Conservation (phyloP, 2,113 vertebrate species). For the Phycodurus eques region DNA sequence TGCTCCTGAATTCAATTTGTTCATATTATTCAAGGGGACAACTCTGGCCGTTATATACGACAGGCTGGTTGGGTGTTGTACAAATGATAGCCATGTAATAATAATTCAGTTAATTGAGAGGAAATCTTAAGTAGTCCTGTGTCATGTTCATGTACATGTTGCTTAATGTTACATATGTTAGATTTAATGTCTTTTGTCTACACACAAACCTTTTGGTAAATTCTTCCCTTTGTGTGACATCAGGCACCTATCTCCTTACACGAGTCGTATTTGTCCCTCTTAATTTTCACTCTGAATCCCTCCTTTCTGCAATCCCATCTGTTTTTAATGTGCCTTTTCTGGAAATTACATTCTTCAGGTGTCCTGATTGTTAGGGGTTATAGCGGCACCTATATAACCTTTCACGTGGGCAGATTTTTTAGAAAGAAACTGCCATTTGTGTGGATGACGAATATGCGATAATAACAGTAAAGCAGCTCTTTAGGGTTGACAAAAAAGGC, state of each 20-base stretch:
- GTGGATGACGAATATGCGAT: background rate
- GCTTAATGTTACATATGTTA: too few relatives aligned
- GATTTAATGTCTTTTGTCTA: background rate
- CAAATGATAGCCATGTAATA: background rate
- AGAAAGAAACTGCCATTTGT: background rate
- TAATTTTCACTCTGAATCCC: background rate
- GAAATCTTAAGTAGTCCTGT: background rate
- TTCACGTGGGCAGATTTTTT: background rate
- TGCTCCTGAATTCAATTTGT: slow-evolving; percentile 17
- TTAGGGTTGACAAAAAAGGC: slow-evolving; percentile 3
- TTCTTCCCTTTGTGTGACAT: background rate
- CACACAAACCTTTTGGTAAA: background rate
- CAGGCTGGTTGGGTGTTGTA: background rate
- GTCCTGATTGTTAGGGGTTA: too few relatives aligned
- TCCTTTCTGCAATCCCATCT: too few relatives aligned
- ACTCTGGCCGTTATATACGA: slow-evolving; percentile 20
- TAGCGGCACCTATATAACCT: background rate
- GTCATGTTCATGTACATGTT: too few relatives aligned
- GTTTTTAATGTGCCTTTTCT: too few relatives aligned
- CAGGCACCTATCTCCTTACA: background rate
- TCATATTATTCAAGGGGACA: slow-evolving; percentile 33
- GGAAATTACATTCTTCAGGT: background rate
- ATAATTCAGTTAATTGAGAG: background rate
- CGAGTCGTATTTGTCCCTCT: background rate
- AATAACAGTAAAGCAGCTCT: slow-evolving; percentile 18